These are phyloP conservation scores for Penelope pileata DNA, from an alignment of 2,113 vertebrate species.

Conservation along the genomic window DNA sequence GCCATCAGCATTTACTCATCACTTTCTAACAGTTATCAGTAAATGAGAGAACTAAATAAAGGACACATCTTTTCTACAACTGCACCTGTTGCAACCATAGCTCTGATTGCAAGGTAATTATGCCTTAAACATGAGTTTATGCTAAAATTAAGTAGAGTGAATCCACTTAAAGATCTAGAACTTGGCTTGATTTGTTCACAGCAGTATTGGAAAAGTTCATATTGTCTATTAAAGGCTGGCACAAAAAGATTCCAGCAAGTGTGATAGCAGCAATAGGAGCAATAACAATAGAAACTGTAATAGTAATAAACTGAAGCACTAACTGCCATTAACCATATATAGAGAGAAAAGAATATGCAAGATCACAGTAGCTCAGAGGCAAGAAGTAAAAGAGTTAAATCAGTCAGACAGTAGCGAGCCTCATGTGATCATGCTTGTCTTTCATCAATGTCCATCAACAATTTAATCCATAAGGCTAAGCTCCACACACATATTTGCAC, in stretches of 20 bases:
- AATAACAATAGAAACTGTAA: not conserved
- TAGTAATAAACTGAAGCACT: not conserved
- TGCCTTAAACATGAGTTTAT: not conserved
- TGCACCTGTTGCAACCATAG: not conserved
- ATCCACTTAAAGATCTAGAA: not conserved
- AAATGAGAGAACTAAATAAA: not conserved
- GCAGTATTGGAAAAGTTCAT: not conserved
- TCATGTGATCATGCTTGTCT: not conserved
- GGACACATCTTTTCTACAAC: not conserved
- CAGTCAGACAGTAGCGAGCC: not conserved
- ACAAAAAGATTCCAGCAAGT: not conserved
- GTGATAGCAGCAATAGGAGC: not conserved
- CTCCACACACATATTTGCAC: conserved; percentile 16
- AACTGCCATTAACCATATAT: not conserved
- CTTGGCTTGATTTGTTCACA: not conserved
- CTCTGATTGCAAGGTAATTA: not conserved
- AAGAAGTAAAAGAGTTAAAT: conserved; percentile 36
- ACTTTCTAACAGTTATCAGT: not conserved
- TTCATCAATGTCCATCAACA: conserved; percentile 36
- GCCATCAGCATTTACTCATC: not conserved
- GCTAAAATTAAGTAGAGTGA: not conserved
- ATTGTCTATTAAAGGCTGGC: not conserved
- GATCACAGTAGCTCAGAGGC: not conserved
- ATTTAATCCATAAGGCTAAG: not conserved
- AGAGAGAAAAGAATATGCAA: not conserved